Evolutionary conservation across 2,888 invertebrate genomes (phyloP).

Genomic region (Nasonia oneida): DNA sequence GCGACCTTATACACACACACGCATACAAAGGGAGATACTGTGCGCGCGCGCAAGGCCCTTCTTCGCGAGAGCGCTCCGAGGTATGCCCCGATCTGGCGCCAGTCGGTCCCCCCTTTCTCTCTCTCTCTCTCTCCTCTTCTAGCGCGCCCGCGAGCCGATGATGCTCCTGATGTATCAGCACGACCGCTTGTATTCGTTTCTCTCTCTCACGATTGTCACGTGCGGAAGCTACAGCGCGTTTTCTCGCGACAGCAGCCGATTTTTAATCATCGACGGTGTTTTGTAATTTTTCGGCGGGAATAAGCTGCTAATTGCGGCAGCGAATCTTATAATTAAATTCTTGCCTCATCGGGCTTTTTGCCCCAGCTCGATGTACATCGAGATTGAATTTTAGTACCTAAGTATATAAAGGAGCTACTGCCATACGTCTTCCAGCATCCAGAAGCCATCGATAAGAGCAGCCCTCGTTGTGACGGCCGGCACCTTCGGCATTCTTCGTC

Average conservation of each 20-base stretch:
- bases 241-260: constrained; percentile 29
- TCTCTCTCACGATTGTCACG: constrained; percentile 47
- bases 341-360: neutral
- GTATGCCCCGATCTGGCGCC: constrained; percentile 62
- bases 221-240: constrained; percentile 25
- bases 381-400: neutral
- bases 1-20: constrained; percentile 45
- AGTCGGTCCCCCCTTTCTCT: constrained; percentile 53
- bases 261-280: constrained; percentile 3
- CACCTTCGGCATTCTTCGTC: neutral
- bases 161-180: neutral
- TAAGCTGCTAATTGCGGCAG: neutral
- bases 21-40: constrained; percentile 59
- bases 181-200: neutral
- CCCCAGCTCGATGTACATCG: neutral
- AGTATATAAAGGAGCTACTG: neutral
- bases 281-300: neutral
- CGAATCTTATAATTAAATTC: neutral
- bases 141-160: neutral
- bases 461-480: neutral
- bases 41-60: constrained; percentile 40
- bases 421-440: constrained; percentile 20
- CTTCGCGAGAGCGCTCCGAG: constrained; percentile 45
- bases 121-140: constrained; percentile 23
- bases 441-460: constrained; percentile 22